Evolutionary conservation across 2,888 invertebrate genomes (phyloP), one percentile per base, ranked within the genome.

Genomic region (Rhyacophila evoluta): DNA sequence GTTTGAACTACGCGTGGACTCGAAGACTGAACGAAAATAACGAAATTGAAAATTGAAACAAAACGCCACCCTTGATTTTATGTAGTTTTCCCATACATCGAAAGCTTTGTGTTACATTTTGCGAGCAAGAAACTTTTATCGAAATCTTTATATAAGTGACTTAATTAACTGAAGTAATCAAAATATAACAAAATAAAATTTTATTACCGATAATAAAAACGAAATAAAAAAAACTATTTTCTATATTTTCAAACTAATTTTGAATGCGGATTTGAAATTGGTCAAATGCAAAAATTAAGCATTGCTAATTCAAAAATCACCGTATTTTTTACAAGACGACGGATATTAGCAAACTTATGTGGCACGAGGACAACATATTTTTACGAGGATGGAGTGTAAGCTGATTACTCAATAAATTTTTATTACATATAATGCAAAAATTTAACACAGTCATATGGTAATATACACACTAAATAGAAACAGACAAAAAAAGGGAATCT

Each of bases 21-120:
- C 72, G n/a, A n/a, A n/a, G n/a, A n/a, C n/a, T n/a, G n/a, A n/a
- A n/a, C 19, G 55, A 19, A 19, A 19, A 19, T 19, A 33, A 27
- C 27, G 4, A 12, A 15, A 28, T 12, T 11, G 12, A 5, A 69
- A 33, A 69, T 29, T 69, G 69, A 69, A 28, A 28, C 12, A 29
- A 69, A 69, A 69, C 69, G 69, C 29, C 28, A 69, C 69, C 29
- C 28, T 29, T 69, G 12, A 69, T 69, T 69, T 69, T 55, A 55
- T 27, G 33, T 33, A n/a, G 27, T 33, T 69, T n/a, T 15, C 29
- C 28, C 28, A 29, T 33, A 69, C 28, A 28, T 27, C 29, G 12
- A 29, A 29, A n/a, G n/a, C n/a, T 11, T 28, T 33, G 69, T 69
- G 28, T 28, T 55, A 55, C 25, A 55, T 55, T 55, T 55, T 10